phyloP scores from a whole-genome alignment of 1,140 invertebrate genomes.

The Leptinotarsa undecemlineata region DNA sequence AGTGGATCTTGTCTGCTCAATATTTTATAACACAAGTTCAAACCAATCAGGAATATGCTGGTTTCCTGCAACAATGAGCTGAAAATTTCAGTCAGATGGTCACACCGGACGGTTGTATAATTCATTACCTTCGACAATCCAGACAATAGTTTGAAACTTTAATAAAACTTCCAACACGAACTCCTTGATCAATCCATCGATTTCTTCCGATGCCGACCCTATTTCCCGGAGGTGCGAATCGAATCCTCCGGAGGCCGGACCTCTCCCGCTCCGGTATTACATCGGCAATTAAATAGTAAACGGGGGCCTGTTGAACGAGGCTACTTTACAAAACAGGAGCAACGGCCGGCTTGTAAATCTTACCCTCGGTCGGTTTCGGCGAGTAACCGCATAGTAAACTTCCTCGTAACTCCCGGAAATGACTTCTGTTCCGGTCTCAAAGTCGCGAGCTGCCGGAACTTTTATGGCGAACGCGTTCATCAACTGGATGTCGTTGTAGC shows the following conservation, averaged over 20 bases:
- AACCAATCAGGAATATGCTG: too few relatives aligned
- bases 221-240: neutral
- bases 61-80: too few relatives aligned
- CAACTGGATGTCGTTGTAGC: conserved; percentile 24
- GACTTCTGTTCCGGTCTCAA: conserved; percentile 43
- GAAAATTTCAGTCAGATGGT: too few relatives aligned
- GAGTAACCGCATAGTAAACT: conserved; percentile 46
- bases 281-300: conserved; percentile 34
- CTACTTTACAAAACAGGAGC: conserved; percentile 35
- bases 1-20: too few relatives aligned
- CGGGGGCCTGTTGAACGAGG: conserved; percentile 31
- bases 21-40: too few relatives aligned
- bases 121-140: too few relatives aligned
- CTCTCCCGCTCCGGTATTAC: conserved; percentile 15
- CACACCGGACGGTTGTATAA: too few relatives aligned
- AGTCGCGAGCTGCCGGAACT: conserved; percentile 38
- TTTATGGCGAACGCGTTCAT: conserved; percentile 40
- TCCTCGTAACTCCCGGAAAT: conserved; percentile 43
- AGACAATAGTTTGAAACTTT: too few relatives aligned
- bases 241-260: neutral
- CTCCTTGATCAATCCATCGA: too few relatives aligned
- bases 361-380: conserved; percentile 16
- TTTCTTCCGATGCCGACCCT: too few relatives aligned
- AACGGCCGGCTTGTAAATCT: conserved; percentile 35
- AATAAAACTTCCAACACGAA: too few relatives aligned